phyloP scores from a whole-genome alignment of 2,888 invertebrate genomes.

The Clostera curtula region DNA sequence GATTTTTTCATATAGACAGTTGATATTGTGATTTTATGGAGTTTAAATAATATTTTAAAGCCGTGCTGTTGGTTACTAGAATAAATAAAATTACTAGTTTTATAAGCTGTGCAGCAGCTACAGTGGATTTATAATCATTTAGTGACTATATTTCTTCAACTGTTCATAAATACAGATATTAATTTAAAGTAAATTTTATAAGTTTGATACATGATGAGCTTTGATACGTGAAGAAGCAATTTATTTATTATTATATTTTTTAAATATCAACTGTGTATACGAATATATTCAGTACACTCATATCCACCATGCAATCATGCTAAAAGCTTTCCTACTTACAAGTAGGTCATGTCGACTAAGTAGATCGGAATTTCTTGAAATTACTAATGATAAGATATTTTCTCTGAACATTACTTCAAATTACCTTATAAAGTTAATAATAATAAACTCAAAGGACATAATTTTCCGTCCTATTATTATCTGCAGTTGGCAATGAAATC shows the following conservation, averaged over 20 bases:
- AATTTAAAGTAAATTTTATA: no score
- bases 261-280: constrained; percentile 17
- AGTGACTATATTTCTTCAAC: no score
- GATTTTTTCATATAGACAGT: constrained; percentile 19
- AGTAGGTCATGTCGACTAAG: constrained; percentile 55
- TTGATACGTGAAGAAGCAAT: no score
- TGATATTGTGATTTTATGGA: no score
- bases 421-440: constrained; percentile 22
- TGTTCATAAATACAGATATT: no score
- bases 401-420: constrained; percentile 53
- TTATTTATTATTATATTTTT: no score
- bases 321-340: constrained; percentile 61
- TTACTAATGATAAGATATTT: constrained; percentile 61
- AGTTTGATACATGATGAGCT: no score
- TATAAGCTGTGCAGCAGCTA: no score
- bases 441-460: constrained; percentile 42
- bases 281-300: constrained; percentile 22
- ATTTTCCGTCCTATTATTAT: constrained; percentile 57
- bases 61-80: no score
- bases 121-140: no score
- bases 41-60: no score
- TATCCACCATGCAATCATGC: constrained; percentile 56
- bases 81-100: no score
- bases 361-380: constrained; percentile 63
- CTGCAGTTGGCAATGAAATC: constrained; percentile 36